Conservation (phyloP, 2,797 vertebrate genomes). For the Cottoperca gobio region DNA sequence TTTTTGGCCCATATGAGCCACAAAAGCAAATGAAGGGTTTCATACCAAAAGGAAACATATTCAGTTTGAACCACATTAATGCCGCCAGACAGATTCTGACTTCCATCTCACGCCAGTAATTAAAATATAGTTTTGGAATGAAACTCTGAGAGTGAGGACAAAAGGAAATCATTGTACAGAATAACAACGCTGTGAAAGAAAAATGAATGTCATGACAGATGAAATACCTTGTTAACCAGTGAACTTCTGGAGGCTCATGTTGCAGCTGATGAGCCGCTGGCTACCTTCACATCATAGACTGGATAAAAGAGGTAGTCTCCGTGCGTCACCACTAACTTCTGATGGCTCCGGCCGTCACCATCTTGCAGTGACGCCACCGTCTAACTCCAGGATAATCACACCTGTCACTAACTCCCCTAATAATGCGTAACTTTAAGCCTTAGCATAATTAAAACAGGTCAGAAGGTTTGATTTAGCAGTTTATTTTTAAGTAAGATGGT, state of each 20-base stretch:
- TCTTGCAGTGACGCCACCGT: too few relatives aligned
- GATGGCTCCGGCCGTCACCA: too few relatives aligned
- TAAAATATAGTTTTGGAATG: conserved; percentile 37
- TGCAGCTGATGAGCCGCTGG: conserved; percentile 42
- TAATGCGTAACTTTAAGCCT: too few relatives aligned
- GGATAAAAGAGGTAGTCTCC: too few relatives aligned
- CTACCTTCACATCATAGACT: too few relatives aligned
- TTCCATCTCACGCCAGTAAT: conserved; percentile 1
- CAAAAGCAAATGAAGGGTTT: conserved; percentile 39
- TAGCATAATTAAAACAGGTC: too few relatives aligned
- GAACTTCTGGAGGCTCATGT: conserved; percentile 72
- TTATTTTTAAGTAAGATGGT: not conserved
- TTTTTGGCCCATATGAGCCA: conserved; percentile 34
- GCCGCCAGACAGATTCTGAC: not conserved
- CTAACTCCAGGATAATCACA: too few relatives aligned
- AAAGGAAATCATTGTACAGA: conserved; percentile 46
- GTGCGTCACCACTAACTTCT: too few relatives aligned
- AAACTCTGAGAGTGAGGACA: conserved; percentile 40
- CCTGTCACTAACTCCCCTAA: too few relatives aligned
- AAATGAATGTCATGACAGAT: conserved; percentile 51
- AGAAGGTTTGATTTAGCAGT: not conserved
- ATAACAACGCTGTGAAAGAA: conserved; percentile 44
- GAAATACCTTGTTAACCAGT: conserved; percentile 55
- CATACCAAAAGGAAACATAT: conserved; percentile 29
- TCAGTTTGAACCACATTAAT: not conserved